Evolutionary conservation across 2,113 vertebrate species (phyloP).

Genomic region (Eulacestoma nigropectus): DNA sequence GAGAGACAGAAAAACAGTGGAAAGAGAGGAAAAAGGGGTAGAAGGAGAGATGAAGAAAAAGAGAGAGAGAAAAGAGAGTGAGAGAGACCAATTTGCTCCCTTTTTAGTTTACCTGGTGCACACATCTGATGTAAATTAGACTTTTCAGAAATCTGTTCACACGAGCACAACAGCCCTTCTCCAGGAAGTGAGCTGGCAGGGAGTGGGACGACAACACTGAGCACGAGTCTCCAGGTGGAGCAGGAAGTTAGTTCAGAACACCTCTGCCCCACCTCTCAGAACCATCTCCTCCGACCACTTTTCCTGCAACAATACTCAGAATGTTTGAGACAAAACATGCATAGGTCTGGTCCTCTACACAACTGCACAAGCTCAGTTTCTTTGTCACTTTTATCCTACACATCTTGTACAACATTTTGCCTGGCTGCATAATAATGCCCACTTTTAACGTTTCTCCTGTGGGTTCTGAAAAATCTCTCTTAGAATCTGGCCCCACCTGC

Average conservation of each 20-base stretch:
- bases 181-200: neutral
- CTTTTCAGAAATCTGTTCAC: neutral
- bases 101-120: neutral
- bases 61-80: neutral
- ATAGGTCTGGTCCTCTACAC: neutral
- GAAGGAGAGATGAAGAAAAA: neutral
- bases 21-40: neutral
- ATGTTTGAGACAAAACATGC: neutral
- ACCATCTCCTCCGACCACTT: neutral
- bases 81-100: rapidly evolving
- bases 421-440: neutral
- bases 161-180: neutral
- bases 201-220: rapidly evolving
- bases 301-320: neutral
- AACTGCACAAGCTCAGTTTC: neutral
- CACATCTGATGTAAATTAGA: neutral
- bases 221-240: rapidly evolving
- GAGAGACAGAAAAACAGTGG: neutral
- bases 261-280: neutral
- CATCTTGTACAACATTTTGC: neutral
- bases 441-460: neutral
- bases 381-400: neutral
- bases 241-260: neutral
- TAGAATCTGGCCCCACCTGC: neutral
- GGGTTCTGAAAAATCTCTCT: neutral